Base-by-base conservation (phyloP, 2,113 vertebrate species). In the Ramphastos sulfuratus region DNA sequence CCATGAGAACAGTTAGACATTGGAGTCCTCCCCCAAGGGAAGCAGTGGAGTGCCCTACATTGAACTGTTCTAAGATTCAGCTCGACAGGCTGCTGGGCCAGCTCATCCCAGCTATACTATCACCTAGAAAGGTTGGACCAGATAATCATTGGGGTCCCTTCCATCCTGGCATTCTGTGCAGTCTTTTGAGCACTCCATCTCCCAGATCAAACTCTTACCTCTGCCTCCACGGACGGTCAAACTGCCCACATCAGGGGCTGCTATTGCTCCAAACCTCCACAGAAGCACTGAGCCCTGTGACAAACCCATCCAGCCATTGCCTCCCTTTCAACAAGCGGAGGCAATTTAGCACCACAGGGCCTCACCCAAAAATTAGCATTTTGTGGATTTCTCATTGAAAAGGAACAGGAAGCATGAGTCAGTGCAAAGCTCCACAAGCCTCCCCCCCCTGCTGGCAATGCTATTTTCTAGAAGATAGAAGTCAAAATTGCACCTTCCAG, bases 381-480 rank as follows among this genome's bases (percentile, higher is more conserved):
- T 94, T 78, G 82, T 95, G 94, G 90, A 69, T 88, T 96, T 83
- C 92, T 87, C 80, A 8, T 93, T 55, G 93, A 60, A 93, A 96
- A 95, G 2, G 86, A 92, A 90, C 90, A 95, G 96, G 96, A 96
- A 96, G 94, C 30, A 37, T 96, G 96, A 96, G 94, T 96, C 96
- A 96, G 94, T 94, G 82, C 87, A 71, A 59, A 95, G 83, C 94
- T 92, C 93, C 90, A 37, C 48, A 4, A 92, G 95, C 77, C 69
- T 67, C 94, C 80, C 83, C 56, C 37, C 93, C 96, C 6, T 52
- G 33, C 96, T 92, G 93, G 92, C 94, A 95, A 61, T 25, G 96
- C 80, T 90, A 19, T 92, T 95, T 96, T 80, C 82, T 74, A 61
- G 85, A 78, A 92, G 88, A 94, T 85, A 88, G 48, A 95, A 94